Conservation (phyloP, 1,140 invertebrate genomes). For the Microplitis mediator region DNA sequence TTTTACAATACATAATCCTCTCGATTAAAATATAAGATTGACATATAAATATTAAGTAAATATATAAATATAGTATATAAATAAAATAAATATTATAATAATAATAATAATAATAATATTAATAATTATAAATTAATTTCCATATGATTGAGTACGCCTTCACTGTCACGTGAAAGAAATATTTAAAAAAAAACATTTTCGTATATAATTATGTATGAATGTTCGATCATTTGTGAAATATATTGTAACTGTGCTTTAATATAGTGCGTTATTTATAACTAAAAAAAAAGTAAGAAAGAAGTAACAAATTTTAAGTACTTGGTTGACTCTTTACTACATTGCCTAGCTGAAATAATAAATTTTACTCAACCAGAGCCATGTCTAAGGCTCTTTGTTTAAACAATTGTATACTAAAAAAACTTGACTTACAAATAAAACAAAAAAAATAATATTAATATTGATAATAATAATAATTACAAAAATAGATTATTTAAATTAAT, state of each 20-base stretch:
- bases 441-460: too few relatives aligned
- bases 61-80: not conserved
- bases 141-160: not conserved
- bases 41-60: not conserved
- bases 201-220: constrained; percentile 62
- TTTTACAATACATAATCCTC: constrained; percentile 8
- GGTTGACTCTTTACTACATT: too few relatives aligned
- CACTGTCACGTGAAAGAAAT: constrained; percentile 11
- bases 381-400: too few relatives aligned
- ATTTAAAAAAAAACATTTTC: constrained; percentile 40
- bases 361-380: too few relatives aligned
- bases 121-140: not conserved
- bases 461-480: too few relatives aligned
- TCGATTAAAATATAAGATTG: not conserved
- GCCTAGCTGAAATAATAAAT: too few relatives aligned
- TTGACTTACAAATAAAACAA: too few relatives aligned
- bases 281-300: constrained; percentile 23
- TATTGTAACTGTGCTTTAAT: constrained; percentile 60
- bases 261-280: constrained; percentile 51
- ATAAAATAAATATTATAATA: not conserved
- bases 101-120: not conserved
- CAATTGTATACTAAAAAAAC: too few relatives aligned
- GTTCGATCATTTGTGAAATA: constrained; percentile 61
- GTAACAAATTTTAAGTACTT: constrained; percentile 23
- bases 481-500: too few relatives aligned